Percentiles rank a stretch among this genome's conserved stretches.
phyloP scores from a whole-genome alignment of 2,797 vertebrate genomes.

The Centropyge bicolor region DNA sequence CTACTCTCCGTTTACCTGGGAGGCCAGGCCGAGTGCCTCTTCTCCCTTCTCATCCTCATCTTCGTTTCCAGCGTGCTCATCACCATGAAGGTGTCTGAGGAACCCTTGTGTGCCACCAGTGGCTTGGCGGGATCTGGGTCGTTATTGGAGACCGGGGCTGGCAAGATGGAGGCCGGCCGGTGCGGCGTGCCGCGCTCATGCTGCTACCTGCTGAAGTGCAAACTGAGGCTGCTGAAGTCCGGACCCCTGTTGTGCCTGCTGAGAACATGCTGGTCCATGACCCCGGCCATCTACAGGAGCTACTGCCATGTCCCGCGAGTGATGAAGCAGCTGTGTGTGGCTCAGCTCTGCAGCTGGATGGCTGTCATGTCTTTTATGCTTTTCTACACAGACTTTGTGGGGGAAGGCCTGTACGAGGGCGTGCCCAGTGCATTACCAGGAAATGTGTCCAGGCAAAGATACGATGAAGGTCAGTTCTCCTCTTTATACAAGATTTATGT shows the following conservation, averaged over 20 bases:
- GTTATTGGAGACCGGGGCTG: slow-evolving; percentile 49
- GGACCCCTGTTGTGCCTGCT: slow-evolving; percentile 84
- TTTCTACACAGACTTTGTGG: slow-evolving; percentile 90
- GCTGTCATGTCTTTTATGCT: slow-evolving; percentile 89
- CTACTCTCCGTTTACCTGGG: slow-evolving; percentile 81
- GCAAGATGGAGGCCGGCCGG: slow-evolving; percentile 43
- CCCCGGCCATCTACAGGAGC: slow-evolving; percentile 86
- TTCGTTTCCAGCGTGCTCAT: slow-evolving; percentile 85
- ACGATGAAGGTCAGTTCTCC: slow-evolving; percentile 84
- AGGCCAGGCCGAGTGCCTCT: slow-evolving; percentile 85
- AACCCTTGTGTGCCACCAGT: slow-evolving; percentile 55
- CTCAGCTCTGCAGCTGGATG: slow-evolving; percentile 90
- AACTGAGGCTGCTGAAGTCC: slow-evolving; percentile 76
- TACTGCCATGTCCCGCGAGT: slow-evolving; percentile 86
- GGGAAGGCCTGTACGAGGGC: slow-evolving; percentile 86
- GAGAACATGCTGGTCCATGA: slow-evolving; percentile 84
- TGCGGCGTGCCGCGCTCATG: slow-evolving; percentile 76
- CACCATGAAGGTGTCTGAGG: slow-evolving; percentile 87
- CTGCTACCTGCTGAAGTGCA: slow-evolving; percentile 80
- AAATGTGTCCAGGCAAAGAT: slow-evolving; percentile 80
- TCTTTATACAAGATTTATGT: not conserved
- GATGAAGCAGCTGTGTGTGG: slow-evolving; percentile 85
- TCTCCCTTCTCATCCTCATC: slow-evolving; percentile 86
- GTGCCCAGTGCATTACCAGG: slow-evolving; percentile 86
- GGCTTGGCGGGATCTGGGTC: slow-evolving; percentile 18